These are phyloP conservation scores for Folsomia candida DNA, from an alignment of 2,888 invertebrate genomes.

Conservation along the genomic window DNA sequence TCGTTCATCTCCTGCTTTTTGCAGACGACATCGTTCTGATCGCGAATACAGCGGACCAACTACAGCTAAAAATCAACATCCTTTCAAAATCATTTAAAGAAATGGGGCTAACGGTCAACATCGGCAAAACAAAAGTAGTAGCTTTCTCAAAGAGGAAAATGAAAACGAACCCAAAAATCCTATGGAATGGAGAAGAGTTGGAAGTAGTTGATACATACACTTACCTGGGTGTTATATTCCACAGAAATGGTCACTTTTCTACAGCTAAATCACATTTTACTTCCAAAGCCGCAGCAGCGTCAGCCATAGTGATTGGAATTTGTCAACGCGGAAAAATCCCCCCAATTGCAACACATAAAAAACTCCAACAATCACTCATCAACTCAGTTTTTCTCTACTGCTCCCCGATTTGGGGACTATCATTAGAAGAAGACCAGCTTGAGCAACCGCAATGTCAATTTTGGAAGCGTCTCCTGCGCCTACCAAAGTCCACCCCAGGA, in stretches of 20 bases:
- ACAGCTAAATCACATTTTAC: background rate
- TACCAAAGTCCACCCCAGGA: too few relatives aligned
- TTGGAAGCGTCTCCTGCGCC: too few relatives aligned
- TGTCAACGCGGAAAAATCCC: background rate
- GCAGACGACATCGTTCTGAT: slow-evolving; percentile 6
- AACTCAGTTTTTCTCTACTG: too few relatives aligned
- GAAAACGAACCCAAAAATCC: background rate
- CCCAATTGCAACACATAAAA: background rate
- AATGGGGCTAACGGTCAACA: background rate
- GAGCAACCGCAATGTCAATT: too few relatives aligned
- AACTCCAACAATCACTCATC: too few relatives aligned
- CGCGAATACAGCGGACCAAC: background rate
- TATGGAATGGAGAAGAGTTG: background rate
- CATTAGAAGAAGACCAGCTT: too few relatives aligned
- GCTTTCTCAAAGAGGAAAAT: background rate
- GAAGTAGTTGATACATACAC: background rate
- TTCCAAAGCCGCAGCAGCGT: background rate
- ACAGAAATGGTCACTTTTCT: background rate
- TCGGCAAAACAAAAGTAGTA: slow-evolving; percentile 9
- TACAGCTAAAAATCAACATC: slow-evolving; percentile 8
- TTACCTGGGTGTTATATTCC: slow-evolving; percentile 5
- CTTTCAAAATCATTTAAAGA: background rate
- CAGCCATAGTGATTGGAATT: background rate
- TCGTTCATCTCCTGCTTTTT: slow-evolving; percentile 4
- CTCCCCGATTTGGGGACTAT: too few relatives aligned